Evolutionary conservation across 2,888 invertebrate genomes (phyloP).

Genomic region (Anodontia alba): DNA sequence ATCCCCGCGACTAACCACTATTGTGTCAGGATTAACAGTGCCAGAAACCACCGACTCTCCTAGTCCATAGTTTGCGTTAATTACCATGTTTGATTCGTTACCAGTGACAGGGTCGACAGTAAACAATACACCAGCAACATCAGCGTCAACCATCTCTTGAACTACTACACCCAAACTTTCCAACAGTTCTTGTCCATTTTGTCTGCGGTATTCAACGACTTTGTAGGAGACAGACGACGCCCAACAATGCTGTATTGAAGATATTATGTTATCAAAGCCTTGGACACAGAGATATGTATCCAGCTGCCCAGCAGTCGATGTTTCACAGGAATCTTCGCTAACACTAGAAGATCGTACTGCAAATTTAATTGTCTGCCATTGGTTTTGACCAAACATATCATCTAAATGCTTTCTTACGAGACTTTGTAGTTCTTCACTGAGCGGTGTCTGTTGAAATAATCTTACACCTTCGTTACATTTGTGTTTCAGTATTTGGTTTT

Average conservation of each 20-base stretch:
- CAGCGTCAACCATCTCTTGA: slow-evolving; percentile 26
- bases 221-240: not conserved
- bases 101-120: slow-evolving; percentile 26
- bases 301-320: not conserved
- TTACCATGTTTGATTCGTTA: not conserved
- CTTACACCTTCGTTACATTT: not conserved
- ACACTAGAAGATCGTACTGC: not conserved
- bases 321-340: not conserved
- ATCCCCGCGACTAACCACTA: not conserved
- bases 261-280: not conserved
- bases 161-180: slow-evolving; percentile 25
- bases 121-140: slow-evolving; percentile 26
- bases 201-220: slow-evolving; percentile 21
- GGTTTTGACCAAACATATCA: not conserved
- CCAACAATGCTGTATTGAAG: not conserved
- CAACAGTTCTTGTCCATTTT: slow-evolving; percentile 22
- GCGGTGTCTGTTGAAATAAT: not conserved
- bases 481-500: not conserved
- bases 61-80: not conserved
- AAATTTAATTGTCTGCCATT: not conserved
- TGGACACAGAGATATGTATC: not conserved
- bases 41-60: not conserved
- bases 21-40: not conserved
- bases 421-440: not conserved
- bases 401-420: not conserved